Evolutionary conservation across 2,113 vertebrate species (phyloP), one percentile per base, ranked within the genome.

Genomic region (Donacobius atricapilla): DNA sequence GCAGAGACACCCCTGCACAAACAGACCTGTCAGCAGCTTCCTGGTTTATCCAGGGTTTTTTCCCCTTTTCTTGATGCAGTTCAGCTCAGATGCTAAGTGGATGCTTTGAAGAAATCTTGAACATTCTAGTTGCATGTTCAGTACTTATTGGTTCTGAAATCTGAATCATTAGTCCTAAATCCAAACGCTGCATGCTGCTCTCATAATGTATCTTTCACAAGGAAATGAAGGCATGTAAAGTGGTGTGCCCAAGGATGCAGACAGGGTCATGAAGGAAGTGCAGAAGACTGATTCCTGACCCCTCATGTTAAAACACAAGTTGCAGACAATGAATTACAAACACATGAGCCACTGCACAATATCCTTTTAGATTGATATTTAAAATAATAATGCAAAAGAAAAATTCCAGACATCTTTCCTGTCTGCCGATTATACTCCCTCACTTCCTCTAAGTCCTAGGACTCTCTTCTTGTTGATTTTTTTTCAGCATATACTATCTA

Each of bases 321-420:
- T 89, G 72, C 47, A 95, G 93, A 89, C 81, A 94, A 79, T 87
- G 65, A 92, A 92, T 96, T 94, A 76, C 69, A 95, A 94, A 94
- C 73, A 89, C 35, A 84, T 87, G 89, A 94, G 56, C 72, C 88
- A 71, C 87, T 91, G 95, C 73, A 93, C 82, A 94, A 71, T 91
- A 87, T 94, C 90, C 88, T 88, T 94, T 90, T 80, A 88, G 50
- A 47, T 35, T 89, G 71, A 86, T 92, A 88, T 77, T 88, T 90
- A 83, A 93, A 96, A 95, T 92, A 93, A 94, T 82, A 94, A 95
- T 66, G 58, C 75, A 58, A 75, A 91, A 94, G 83, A 90, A 90
- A 93, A 94, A 95, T 84, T 93, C 93, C 87, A 93, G 82, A 70
- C 65, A 69, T 94, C 77, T 90, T 93, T 83, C n/a, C 65, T 89